Base-by-base conservation (phyloP, 1,140 invertebrate genomes). In the Macrosteles quadrilineatus region DNA sequence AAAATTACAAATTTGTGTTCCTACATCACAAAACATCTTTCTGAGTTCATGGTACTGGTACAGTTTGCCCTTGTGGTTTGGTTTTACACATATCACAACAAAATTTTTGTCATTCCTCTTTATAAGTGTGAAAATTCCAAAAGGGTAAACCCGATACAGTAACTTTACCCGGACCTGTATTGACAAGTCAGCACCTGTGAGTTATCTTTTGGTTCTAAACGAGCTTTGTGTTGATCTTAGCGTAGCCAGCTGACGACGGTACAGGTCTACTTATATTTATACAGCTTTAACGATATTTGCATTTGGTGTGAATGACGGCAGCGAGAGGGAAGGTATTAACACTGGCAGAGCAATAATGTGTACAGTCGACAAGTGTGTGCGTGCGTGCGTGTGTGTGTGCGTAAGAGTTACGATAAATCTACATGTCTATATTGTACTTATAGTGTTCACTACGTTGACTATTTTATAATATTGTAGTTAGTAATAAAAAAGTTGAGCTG, bases 381-480 rank as follows among this genome's bases (percentile, higher is more conserved):
- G 55, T 27, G 25, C 27, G 55, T 59, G 55, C 27, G 55, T 14
- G 55, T 27, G 55, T 21, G 21, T 59, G 55, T 59, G 55, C 27
- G 6, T 14, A n/a, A 59, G 4, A 59, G 12, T 25, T 59, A 27
- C 25, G 21, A 14, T 27, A 21, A 59, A 11, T 59, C 55, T 59
- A 59, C 21, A 59, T 59, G 55, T 59, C 55, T 59, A 59, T 59
- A 59, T 30, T 59, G 55, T 59, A 59, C 55, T 59, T 23, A 25
- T 59, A 59, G 55, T 59, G 55, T 59, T 59, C 55, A 59, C 2
- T 27, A 59, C n/a, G 55, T 27, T 59, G 55, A 59, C 55, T 59
- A 59, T 30, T 59, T 59, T 50, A 50, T 50, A 50, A 50, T 50
- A 50, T 50, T 3, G 47, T 50, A 50, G 47, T 50, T 50, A 50